Percentiles rank a stretch among this genome's conserved stretches.
Evolutionary conservation across 2,797 vertebrate genomes (phyloP).

Genomic region (Coilia nasus): DNA sequence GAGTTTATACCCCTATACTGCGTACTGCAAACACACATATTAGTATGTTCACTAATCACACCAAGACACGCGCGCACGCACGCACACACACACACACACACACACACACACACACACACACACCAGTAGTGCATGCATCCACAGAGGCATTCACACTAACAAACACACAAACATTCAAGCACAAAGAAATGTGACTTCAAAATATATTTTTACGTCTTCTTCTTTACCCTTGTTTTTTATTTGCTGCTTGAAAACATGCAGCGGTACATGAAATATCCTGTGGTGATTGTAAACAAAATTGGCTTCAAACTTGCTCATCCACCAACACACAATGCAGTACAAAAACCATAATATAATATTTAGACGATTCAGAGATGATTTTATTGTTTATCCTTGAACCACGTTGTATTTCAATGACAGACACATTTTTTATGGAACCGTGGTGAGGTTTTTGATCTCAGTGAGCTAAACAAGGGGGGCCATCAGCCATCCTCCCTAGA

Average conservation of each 20-base stretch:
- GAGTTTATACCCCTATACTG: slow-evolving; percentile 36
- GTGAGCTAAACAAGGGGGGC: background rate
- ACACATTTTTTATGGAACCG: background rate
- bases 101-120: slow-evolving; percentile 3
- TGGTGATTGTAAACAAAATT: slow-evolving; percentile 24
- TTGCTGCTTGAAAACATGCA: slow-evolving; percentile 37
- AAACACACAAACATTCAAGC: slow-evolving; percentile 29
- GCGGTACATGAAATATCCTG: slow-evolving; percentile 31
- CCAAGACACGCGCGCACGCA: slow-evolving; percentile 21
- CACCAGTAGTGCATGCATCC: slow-evolving; percentile 38
- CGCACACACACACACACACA: slow-evolving; percentile 25
- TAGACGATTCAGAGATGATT: background rate
- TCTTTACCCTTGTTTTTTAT: slow-evolving; percentile 3
- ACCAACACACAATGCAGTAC: slow-evolving; percentile 41
- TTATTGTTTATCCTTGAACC: background rate
- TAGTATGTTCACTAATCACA: background rate
- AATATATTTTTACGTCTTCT: slow-evolving; percentile 4
- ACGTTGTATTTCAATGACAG: background rate
- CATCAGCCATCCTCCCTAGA: slow-evolving; percentile 30
- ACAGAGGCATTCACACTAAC: background rate
- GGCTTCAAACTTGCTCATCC: slow-evolving; percentile 4
- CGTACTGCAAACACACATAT: slow-evolving; percentile 20
- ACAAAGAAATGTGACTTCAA: slow-evolving; percentile 35
- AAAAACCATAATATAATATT: slow-evolving; percentile 49
- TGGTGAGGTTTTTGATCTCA: background rate